These are phyloP conservation scores for Saccostrea glomerata DNA, from an alignment of 1,140 invertebrate species.

Conservation along the genomic window DNA sequence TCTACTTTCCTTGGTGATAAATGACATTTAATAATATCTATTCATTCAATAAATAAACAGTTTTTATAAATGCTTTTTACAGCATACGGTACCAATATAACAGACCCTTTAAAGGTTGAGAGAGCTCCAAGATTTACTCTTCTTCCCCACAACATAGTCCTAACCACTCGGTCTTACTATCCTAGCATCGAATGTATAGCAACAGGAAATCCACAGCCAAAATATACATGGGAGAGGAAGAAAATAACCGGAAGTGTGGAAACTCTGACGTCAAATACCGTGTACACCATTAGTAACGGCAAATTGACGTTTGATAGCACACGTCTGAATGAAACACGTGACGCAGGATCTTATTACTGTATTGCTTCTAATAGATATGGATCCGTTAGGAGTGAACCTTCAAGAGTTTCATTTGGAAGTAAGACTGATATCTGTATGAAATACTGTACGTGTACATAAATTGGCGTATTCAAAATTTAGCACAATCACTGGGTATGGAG, in stretches of 20 bases:
- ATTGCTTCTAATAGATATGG: slow-evolving; percentile 94
- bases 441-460: too few relatives aligned
- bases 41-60: too few relatives aligned
- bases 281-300: slow-evolving; percentile 94
- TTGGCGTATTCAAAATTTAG: too few relatives aligned
- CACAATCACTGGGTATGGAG: too few relatives aligned
- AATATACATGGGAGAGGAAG: slow-evolving; percentile 87
- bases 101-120: slow-evolving; percentile 50
- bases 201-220: slow-evolving; percentile 92
- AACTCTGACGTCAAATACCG: slow-evolving; percentile 79
- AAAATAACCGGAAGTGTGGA: slow-evolving; percentile 66
- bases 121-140: slow-evolving; percentile 55
- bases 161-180: slow-evolving; percentile 27
- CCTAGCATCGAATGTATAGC: slow-evolving; percentile 85
- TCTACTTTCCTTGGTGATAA: too few relatives aligned
- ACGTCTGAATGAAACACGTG: slow-evolving; percentile 82
- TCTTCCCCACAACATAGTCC: slow-evolving; percentile 39
- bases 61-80: background rate
- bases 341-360: slow-evolving; percentile 95
- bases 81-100: slow-evolving; percentile 60
- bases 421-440: slow-evolving; percentile 54
- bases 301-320: slow-evolving; percentile 91
- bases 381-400: slow-evolving; percentile 92
- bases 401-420: slow-evolving; percentile 92
- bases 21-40: too few relatives aligned